Evolutionary conservation across 2,888 invertebrate species (phyloP), one percentile per base, ranked within the genome.

Genomic region (Cephus spinipes): DNA sequence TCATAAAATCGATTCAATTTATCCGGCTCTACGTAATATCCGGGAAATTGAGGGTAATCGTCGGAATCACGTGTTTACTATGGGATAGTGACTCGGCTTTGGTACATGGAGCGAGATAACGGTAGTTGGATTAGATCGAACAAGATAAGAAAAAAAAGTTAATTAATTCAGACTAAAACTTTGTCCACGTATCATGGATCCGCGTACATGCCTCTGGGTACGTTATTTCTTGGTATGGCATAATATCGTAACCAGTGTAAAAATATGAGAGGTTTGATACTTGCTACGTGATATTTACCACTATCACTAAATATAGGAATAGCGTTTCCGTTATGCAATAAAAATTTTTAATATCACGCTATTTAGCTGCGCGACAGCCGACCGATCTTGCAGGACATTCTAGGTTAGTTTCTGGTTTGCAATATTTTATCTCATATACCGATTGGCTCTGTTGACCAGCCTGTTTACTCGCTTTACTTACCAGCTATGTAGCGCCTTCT

Each of bases 271-370:
- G 23, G 23, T 2, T 9, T 2, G 55, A 9, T 55, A 55, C 55
- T 23, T 55, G 23, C 55, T 9, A 12, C 71, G 1, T 2, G 71
- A 30, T 31, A 23, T 71, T 31, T 12, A 71, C 31, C 71, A 71
- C 31, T 71, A 71, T 32, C 71, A 31, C 71, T 32, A 15, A 55
- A 55, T 55, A 23, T 55, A 31, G 71, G 4, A 30, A 32, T 15
- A 71, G 32, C 12, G 6, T 71, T 71, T 71, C 36, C 74, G 74
- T 74, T 74, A 33, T 74, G 35, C 74, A 74, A 74, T 35, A 35
- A 74, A 12, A 34, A 34, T 74, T 74, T 73, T 74, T 74, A 74
- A 74, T 74, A 74, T 74, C 74, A 74, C 74, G 74, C 35, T 74
- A 74, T 12, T 74, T 74, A 74, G 74, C n/a, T 6, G 74, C 23